Evolutionary conservation across 2,888 invertebrate genomes (phyloP).

Genomic region (Dascillus cervinus): DNA sequence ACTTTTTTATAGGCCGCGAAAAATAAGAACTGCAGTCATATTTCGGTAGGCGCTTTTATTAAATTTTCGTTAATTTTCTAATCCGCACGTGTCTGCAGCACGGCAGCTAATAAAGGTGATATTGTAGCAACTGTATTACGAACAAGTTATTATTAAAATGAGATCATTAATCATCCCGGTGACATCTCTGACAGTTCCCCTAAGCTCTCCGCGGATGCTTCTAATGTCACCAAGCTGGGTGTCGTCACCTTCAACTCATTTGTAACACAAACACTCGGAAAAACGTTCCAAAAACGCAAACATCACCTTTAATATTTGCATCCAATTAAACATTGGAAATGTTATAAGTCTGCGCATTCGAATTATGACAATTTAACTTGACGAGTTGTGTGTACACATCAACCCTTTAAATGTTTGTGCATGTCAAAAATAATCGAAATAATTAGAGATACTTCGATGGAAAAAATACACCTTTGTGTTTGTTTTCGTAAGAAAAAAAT

Average conservation of each 20-base stretch:
- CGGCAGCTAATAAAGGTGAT: slow-evolving; percentile 43
- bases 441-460: too few species aligned
- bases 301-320: slow-evolving; percentile 4
- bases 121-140: slow-evolving; percentile 39
- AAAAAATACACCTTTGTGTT: too few species aligned
- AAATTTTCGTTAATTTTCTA: too few species aligned
- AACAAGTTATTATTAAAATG: slow-evolving; percentile 46
- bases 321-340: slow-evolving; percentile 5
- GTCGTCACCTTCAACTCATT: slow-evolving; percentile 37
- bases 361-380: slow-evolving; percentile 15
- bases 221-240: slow-evolving; percentile 31
- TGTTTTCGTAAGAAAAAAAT: too few species aligned
- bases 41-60: too few species aligned
- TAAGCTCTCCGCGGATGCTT: slow-evolving; percentile 22
- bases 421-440: slow-evolving; percentile 13
- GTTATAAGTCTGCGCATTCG: slow-evolving; percentile 5
- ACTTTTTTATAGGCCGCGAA: slow-evolving; percentile 23
- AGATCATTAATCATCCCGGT: slow-evolving; percentile 44
- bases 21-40: too few species aligned
- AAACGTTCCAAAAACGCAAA: not conserved
- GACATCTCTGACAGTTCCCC: slow-evolving; percentile 37
- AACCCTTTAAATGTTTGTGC: slow-evolving; percentile 12
- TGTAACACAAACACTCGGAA: slow-evolving; percentile 26
- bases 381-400: slow-evolving; percentile 12
- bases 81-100: too few species aligned